Conservation (phyloP, 2,888 invertebrate genomes). For the Oeneis ivallda region DNA sequence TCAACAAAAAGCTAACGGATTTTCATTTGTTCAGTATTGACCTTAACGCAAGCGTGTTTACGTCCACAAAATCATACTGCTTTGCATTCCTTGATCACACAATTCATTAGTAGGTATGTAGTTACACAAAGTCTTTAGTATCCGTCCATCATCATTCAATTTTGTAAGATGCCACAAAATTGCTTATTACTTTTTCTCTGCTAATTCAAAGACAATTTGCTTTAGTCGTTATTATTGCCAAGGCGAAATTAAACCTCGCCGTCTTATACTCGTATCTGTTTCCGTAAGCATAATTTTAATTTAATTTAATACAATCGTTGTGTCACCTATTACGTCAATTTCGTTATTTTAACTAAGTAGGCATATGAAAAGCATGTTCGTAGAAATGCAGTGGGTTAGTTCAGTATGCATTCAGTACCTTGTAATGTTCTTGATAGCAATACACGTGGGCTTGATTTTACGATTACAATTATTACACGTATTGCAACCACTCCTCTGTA, state of each 20-base stretch:
- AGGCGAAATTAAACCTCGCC: conserved; percentile 22
- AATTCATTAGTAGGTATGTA: conserved; percentile 30
- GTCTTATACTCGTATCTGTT: not conserved
- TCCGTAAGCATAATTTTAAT: not conserved
- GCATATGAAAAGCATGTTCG: too few species aligned
- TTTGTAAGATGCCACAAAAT: conserved; percentile 30
- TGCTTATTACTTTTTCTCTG: conserved; percentile 30
- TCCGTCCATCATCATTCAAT: conserved; percentile 32
- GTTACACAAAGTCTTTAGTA: conserved; percentile 35
- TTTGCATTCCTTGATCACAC: conserved; percentile 30
- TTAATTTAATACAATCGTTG: not conserved
- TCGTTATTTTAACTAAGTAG: too few species aligned
- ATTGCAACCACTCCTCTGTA: not conserved
- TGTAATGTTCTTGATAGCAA: not conserved
- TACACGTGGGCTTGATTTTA: not conserved
- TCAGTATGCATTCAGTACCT: not conserved
- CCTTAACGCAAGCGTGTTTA: conserved; percentile 47
- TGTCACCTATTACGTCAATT: too few species aligned
- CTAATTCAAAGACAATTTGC: conserved; percentile 38
- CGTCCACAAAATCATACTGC: conserved; percentile 26
- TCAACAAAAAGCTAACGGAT: conserved; percentile 70
- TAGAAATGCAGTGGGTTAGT: too few species aligned
- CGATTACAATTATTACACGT: not conserved
- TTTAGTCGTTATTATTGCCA: conserved; percentile 29
- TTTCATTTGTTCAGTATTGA: conserved; percentile 64